phyloP scores from a whole-genome alignment of 2,888 invertebrate genomes.

The Plutella xylostella region DNA sequence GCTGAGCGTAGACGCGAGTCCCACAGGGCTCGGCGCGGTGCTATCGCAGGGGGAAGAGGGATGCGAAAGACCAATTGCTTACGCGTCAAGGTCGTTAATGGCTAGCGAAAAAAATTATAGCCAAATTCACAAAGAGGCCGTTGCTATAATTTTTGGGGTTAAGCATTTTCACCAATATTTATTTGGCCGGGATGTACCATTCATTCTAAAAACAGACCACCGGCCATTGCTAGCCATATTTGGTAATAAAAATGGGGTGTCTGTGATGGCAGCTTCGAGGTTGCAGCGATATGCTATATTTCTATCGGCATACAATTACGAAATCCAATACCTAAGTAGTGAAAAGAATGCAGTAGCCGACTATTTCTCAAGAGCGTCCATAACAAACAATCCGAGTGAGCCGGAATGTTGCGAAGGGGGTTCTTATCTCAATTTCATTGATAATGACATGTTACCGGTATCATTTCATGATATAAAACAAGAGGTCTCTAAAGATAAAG shows the following conservation, averaged over 20 bases:
- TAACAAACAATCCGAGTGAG: neutral
- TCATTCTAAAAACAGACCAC: conserved; percentile 9
- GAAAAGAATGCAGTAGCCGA: neutral
- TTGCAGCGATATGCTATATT: conserved; percentile 8
- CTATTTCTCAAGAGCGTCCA: conserved; percentile 2
- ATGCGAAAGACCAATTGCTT: conserved; percentile 9
- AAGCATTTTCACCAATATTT: conserved; percentile 13
- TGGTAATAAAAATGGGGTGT: conserved; percentile 7
- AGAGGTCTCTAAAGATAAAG: neutral
- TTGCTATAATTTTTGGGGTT: conserved; percentile 14
- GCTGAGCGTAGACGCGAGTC: conserved; percentile 6
- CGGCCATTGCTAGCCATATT: conserved; percentile 10
- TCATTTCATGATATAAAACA: conserved; percentile 3
- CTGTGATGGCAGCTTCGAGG: conserved; percentile 7
- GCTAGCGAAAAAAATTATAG: conserved; percentile 5
- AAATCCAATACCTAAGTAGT: conserved; percentile 4
- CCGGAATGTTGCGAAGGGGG: conserved; percentile 9
- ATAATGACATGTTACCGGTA: conserved; percentile 9
- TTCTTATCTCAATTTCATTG: conserved; percentile 5
- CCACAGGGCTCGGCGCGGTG: no score
- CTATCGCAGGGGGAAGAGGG: conserved; percentile 6
- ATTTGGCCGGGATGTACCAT: conserved; percentile 7
- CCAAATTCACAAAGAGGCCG: conserved; percentile 14
- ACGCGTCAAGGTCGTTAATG: conserved; percentile 11
- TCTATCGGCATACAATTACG: conserved; percentile 5